phyloP scores from a whole-genome alignment of 2,888 invertebrate species.

The Orchestes rusci region DNA sequence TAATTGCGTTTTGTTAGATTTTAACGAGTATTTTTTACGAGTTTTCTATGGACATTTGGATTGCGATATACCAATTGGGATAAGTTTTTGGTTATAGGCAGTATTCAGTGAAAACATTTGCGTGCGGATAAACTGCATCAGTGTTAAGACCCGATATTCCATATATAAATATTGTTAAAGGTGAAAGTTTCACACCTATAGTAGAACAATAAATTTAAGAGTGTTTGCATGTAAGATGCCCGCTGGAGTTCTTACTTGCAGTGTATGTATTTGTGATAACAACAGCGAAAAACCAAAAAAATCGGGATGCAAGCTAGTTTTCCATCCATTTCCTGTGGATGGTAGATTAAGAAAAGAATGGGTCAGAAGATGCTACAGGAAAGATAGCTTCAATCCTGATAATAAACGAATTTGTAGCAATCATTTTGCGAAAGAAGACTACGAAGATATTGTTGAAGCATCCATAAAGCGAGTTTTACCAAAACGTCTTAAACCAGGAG shows the following conservation, averaged over 20 bases:
- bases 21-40: too few relatives aligned
- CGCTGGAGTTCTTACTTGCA: not conserved
- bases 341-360: not conserved
- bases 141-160: too few relatives aligned
- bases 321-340: not conserved
- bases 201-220: too few relatives aligned
- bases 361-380: not conserved
- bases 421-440: conserved; percentile 2
- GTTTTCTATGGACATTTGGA: too few relatives aligned
- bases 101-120: too few relatives aligned
- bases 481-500: not conserved
- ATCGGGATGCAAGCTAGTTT: not conserved
- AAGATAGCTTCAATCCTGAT: not conserved
- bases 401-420: not conserved
- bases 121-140: too few relatives aligned
- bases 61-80: too few relatives aligned
- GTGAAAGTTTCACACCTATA: too few relatives aligned
- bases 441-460: not conserved
- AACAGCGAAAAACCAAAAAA: not conserved
- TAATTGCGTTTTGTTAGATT: too few relatives aligned
- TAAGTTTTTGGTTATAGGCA: too few relatives aligned
- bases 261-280: not conserved
- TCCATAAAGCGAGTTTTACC: not conserved
- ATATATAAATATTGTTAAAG: too few relatives aligned
- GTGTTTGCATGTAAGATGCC: not conserved